Conservation (phyloP, 2,113 vertebrate species). For the Thinocorus orbignyianus region DNA sequence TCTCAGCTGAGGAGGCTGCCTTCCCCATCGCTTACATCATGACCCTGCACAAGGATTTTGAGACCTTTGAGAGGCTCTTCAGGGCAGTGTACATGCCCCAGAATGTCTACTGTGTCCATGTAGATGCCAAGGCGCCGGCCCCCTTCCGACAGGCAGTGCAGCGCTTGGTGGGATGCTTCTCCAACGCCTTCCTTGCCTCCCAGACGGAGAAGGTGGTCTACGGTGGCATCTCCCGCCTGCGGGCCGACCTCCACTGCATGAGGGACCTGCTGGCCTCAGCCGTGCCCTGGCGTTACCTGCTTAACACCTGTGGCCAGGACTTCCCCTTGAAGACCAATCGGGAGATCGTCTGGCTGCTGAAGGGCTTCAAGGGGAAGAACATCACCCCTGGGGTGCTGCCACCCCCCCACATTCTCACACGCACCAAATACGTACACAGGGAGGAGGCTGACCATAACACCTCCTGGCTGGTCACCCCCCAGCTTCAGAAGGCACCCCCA, state of each 20-base stretch:
- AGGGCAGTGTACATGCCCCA: constrained; percentile 62
- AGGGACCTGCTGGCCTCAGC: constrained; percentile 17
- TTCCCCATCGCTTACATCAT: constrained; percentile 29
- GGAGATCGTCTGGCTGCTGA: constrained; percentile 67
- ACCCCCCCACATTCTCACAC: neutral
- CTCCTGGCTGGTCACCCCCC: neutral
- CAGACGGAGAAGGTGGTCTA: constrained; percentile 65
- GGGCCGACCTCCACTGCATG: constrained; percentile 71
- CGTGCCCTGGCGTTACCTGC: constrained; percentile 52
- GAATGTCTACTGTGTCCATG: constrained; percentile 17
- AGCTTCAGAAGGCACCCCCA: neutral
- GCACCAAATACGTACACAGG: constrained; percentile 45
- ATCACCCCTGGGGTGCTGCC: constrained; percentile 60
- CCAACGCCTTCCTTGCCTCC: constrained; percentile 51
- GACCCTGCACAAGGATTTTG: constrained; percentile 59
- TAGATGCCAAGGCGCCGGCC: neutral
- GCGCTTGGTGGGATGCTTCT: constrained; percentile 48
- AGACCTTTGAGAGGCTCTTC: constrained; percentile 55
- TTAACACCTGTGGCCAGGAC: constrained; percentile 74
- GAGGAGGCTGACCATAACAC: neutral
- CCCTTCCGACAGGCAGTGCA: neutral
- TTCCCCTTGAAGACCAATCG: constrained; percentile 74
- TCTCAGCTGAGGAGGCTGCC: neutral
- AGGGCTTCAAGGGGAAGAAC: constrained; percentile 54
- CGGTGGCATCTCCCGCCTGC: constrained; percentile 71